Percentiles rank a stretch among this genome's conserved stretches.
phyloP scores from a whole-genome alignment of 2,797 vertebrate species.

The Urocyon cinereoargenteus region DNA sequence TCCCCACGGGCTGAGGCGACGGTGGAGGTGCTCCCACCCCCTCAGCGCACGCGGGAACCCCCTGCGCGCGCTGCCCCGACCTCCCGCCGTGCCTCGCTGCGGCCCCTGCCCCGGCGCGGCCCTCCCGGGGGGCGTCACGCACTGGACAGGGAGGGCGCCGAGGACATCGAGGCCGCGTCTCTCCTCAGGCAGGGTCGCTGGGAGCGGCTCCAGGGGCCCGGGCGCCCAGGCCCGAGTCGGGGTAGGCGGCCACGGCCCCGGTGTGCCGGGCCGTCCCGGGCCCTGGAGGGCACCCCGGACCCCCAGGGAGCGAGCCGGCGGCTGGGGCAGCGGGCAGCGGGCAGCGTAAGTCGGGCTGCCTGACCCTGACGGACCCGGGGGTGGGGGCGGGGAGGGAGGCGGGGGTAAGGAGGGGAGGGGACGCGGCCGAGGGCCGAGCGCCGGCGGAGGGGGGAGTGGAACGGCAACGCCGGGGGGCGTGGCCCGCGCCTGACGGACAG shows the following conservation, averaged over 20 bases:
- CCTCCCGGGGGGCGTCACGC: background rate
- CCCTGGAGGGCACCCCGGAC: rapidly evolving
- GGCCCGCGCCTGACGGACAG: constrained; percentile 80
- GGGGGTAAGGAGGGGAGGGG: constrained; percentile 73
- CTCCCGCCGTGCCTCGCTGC: background rate
- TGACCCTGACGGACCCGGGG: constrained; percentile 81
- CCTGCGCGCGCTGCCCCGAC: background rate
- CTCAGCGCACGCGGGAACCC: background rate
- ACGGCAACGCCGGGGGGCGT: constrained; percentile 1
- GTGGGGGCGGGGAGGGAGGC: constrained; percentile 78
- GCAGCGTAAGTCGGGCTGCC: constrained; percentile 70
- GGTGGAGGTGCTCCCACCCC: background rate
- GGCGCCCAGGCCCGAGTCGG: background rate
- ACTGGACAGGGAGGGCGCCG: background rate
- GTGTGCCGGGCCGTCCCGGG: background rate
- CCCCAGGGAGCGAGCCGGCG: rapidly evolving
- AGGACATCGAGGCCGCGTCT: constrained; percentile 57
- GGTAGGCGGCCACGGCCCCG: background rate
- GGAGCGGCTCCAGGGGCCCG: background rate
- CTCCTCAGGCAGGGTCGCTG: background rate
- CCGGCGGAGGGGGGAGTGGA: background rate
- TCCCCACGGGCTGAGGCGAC: constrained; percentile 9
- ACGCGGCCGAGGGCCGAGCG: background rate
- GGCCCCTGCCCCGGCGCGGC: background rate
- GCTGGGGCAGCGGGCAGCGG: constrained; percentile 48